Evolutionary conservation across 2,113 vertebrate species (phyloP).

Genomic region (Neolamprologus kungweensis): DNA sequence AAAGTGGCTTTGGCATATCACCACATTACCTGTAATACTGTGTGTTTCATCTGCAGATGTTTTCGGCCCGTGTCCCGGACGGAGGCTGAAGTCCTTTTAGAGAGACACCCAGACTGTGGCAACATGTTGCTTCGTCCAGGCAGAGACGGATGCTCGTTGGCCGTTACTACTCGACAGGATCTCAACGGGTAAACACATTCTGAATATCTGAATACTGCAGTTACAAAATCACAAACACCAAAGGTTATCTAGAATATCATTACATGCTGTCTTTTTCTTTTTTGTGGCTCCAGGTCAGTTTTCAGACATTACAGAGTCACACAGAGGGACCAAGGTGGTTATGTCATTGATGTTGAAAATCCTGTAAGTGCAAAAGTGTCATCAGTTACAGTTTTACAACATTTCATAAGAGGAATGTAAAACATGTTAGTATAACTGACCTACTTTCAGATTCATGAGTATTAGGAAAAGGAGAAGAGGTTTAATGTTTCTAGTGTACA

Average conservation of each 20-base stretch:
- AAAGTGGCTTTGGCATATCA: not conserved
- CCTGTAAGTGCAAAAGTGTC: constrained; percentile 68
- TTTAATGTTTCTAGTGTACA: not conserved
- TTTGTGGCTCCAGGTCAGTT: constrained; percentile 37
- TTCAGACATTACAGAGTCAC: constrained; percentile 83
- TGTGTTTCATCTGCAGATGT: constrained; percentile 64
- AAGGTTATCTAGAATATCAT: not conserved
- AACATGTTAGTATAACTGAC: not conserved
- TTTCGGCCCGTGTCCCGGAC: constrained; percentile 77
- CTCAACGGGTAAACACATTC: constrained; percentile 70
- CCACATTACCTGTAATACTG: not conserved
- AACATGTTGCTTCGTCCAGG: constrained; percentile 81
- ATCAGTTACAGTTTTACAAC: not conserved
- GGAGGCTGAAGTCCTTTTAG: constrained; percentile 80
- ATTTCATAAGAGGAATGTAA: not conserved
- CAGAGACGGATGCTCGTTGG: constrained; percentile 69
- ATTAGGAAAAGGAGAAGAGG: not conserved
- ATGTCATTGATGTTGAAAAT: constrained; percentile 79
- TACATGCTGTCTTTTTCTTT: not conserved
- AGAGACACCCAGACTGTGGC: constrained; percentile 75
- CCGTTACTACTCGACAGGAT: constrained; percentile 77
- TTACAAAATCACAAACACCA: not conserved
- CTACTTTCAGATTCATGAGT: not conserved
- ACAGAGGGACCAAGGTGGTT: constrained; percentile 67
- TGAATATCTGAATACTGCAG: not conserved